phyloP scores from a whole-genome alignment of 2,888 invertebrate genomes.

The Phragmatobia fuliginosa region DNA sequence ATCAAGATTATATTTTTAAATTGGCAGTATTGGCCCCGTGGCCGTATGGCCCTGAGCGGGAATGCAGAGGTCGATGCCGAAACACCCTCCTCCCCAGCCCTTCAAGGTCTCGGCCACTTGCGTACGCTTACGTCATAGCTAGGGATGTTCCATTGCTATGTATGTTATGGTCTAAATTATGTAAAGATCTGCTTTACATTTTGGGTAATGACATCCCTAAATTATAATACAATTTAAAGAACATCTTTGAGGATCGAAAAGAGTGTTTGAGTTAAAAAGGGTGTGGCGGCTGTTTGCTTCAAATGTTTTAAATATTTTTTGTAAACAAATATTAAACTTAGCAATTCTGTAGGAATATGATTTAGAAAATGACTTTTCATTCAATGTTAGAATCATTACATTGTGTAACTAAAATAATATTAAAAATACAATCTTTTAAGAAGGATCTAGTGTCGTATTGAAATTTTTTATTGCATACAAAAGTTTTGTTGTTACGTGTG shows the following conservation, averaged over 20 bases:
- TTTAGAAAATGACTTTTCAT: no score
- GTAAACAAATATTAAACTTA: not conserved
- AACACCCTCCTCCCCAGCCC: constrained; percentile 45
- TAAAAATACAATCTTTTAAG: no score
- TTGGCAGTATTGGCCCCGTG: constrained; percentile 21
- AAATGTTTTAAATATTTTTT: not conserved
- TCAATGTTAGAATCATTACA: no score
- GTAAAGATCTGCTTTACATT: not conserved
- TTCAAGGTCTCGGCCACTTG: constrained; percentile 63
- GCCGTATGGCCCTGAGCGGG: constrained; percentile 37
- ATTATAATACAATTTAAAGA: not conserved
- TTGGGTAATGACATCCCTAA: constrained; percentile 3
- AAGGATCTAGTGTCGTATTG: no score
- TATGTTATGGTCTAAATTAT: constrained; percentile 4
- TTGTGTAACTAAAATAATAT: no score
- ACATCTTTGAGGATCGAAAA: not conserved
- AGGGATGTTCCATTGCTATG: constrained; percentile 26
- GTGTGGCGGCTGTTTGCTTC: not conserved
- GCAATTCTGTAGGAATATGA: no score
- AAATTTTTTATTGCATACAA: no score
- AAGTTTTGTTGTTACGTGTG: no score
- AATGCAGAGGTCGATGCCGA: constrained; percentile 50
- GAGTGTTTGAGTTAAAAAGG: not conserved
- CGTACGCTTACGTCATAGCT: constrained; percentile 60
- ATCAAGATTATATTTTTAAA: constrained; percentile 34